These are phyloP conservation scores for Telmatochromis brichardi DNA, from an alignment of 2,113 vertebrate genomes.

Conservation along the genomic window DNA sequence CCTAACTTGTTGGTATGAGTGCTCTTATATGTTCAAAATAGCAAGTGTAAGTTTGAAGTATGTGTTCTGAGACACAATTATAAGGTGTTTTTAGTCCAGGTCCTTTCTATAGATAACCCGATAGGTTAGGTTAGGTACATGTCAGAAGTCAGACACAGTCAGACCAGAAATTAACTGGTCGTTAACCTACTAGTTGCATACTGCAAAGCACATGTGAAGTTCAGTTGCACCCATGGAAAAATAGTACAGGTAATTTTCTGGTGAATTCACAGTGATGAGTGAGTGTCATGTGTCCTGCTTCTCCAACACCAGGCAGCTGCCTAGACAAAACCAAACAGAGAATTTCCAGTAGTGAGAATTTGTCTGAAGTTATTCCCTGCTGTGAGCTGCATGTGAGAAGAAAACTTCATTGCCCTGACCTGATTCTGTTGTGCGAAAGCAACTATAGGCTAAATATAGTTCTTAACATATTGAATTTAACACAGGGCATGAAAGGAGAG, in stretches of 20 bases:
- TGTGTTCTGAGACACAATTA: neutral
- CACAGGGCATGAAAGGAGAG: neutral
- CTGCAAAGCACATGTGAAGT: neutral
- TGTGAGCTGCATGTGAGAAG: neutral
- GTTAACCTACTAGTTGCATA: neutral
- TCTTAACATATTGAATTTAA: neutral
- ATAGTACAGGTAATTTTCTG: neutral
- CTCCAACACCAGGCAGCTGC: neutral
- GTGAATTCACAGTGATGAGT: neutral
- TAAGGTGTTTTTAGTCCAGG: neutral
- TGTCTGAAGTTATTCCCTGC: neutral
- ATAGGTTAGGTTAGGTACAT: neutral
- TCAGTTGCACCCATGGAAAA: neutral
- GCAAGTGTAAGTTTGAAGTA: neutral
- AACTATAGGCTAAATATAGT: neutral
- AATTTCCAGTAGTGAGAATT: neutral
- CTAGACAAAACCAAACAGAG: neutral
- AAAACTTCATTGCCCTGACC: neutral
- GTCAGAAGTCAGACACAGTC: neutral
- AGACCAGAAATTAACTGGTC: neutral
- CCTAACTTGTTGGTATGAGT: neutral
- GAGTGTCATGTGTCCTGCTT: neutral
- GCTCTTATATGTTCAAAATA: neutral
- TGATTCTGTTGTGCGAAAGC: neutral
- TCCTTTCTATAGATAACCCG: neutral